These are phyloP conservation scores for Cephus rjabovi DNA, from an alignment of 2,888 invertebrate genomes.

Conservation along the genomic window DNA sequence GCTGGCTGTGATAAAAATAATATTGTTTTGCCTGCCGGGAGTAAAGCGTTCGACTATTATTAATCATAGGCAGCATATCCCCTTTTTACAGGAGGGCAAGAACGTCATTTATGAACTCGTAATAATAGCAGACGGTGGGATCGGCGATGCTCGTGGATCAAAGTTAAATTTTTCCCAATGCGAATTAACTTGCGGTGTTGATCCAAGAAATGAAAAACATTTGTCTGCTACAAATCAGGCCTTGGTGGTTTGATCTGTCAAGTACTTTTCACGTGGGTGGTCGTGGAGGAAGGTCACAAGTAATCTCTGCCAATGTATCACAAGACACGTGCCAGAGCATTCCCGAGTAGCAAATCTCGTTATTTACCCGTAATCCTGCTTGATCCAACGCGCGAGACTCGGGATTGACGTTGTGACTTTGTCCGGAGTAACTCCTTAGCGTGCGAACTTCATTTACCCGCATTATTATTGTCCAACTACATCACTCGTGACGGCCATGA, in stretches of 20 bases:
- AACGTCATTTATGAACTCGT: background rate
- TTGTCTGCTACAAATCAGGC: no score
- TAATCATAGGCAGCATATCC: slow-evolving; percentile 28
- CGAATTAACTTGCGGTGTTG: background rate
- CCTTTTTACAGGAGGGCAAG: background rate
- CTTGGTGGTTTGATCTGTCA: background rate
- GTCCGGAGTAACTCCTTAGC: background rate
- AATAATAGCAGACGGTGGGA: background rate
- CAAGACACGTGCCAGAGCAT: background rate
- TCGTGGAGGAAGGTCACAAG: background rate
- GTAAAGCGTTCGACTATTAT: slow-evolving; percentile 39
- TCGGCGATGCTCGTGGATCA: background rate
- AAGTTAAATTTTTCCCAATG: background rate
- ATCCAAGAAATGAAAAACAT: background rate
- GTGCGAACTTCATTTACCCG: background rate
- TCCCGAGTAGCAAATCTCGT: background rate
- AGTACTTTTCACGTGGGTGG: background rate
- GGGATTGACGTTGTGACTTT: background rate
- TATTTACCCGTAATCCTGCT: background rate
- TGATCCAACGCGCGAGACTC: background rate
- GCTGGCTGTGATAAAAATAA: slow-evolving; percentile 34
- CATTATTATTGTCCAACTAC: background rate
- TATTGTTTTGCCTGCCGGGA: slow-evolving; percentile 31
- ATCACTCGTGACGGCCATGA: background rate
- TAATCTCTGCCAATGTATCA: slow-evolving; percentile 13